Evolutionary conservation across 2,797 vertebrate genomes (phyloP).

Genomic region (Coccyzus lansbergi): DNA sequence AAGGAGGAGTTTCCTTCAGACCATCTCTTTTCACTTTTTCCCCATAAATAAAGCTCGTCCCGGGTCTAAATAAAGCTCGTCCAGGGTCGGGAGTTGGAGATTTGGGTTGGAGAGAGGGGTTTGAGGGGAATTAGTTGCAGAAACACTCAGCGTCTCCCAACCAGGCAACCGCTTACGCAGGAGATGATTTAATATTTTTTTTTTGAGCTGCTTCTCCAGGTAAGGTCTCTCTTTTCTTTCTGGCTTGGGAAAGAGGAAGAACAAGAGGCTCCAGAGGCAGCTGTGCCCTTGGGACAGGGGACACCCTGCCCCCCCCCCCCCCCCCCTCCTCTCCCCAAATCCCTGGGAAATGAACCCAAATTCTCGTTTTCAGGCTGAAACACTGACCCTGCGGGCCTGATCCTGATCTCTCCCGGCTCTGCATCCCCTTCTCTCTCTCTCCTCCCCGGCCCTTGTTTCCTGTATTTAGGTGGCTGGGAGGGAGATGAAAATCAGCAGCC

Average conservation of each 20-base stretch:
- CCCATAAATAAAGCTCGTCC: background rate
- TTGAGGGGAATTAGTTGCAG: background rate
- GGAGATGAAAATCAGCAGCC: constrained; percentile 54
- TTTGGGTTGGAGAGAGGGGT: background rate
- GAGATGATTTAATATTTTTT: background rate
- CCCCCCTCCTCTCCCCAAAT: background rate
- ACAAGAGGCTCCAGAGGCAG: background rate
- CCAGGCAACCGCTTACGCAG: background rate
- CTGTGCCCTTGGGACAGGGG: background rate
- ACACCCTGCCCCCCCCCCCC: background rate
- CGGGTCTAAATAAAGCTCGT: background rate
- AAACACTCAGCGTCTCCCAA: background rate
- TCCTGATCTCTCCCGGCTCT: constrained; percentile 5
- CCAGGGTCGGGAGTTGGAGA: background rate
- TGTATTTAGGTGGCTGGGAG: background rate
- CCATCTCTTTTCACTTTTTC: background rate
- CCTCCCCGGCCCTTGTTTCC: constrained; percentile 7
- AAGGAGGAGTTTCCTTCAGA: background rate
- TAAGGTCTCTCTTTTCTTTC: background rate
- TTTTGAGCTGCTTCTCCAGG: constrained; percentile 7
- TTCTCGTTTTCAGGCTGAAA: background rate
- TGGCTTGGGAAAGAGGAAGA: background rate
- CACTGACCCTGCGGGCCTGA: background rate
- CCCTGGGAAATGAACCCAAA: background rate
- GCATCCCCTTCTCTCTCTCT: background rate